These are phyloP conservation scores for Drosophila nr. perissopoda DNA, from an alignment of 2,888 invertebrate genomes.

Conservation along the genomic window DNA sequence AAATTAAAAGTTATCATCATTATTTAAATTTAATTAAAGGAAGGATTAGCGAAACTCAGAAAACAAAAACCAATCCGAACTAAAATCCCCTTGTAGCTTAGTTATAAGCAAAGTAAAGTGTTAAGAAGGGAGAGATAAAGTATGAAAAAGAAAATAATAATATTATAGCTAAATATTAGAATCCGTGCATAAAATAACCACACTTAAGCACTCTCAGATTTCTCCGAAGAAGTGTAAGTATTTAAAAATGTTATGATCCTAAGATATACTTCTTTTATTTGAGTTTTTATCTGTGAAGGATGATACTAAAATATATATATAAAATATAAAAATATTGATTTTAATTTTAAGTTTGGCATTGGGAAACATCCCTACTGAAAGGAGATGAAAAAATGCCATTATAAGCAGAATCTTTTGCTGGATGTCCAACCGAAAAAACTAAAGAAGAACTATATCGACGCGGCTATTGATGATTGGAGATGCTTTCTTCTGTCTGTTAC, in stretches of 20 bases:
- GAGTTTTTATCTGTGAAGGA: neutral
- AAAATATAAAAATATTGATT: no score
- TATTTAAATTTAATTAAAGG: neutral
- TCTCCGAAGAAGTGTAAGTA: no score
- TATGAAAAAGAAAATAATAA: no score
- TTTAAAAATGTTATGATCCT: neutral
- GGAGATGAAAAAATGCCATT: neutral
- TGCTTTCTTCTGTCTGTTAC: neutral
- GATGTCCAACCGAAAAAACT: neutral
- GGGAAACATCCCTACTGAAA: neutral
- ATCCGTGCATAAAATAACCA: no score
- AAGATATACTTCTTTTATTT: neutral
- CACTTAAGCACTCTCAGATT: neutral
- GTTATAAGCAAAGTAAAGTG: neutral
- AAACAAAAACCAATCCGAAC: neutral
- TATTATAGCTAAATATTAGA: no score
- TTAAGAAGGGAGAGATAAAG: no score
- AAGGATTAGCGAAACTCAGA: neutral
- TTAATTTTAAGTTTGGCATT: no score
- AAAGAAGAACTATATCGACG: neutral
- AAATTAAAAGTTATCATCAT: neutral
- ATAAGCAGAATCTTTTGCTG: neutral
- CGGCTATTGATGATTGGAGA: neutral
- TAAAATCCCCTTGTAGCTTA: neutral
- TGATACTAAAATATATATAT: neutral